A percentile compares a stretch with the other conserved stretches of the same genome.
These are phyloP conservation scores for Macroramphosus scolopax DNA, from an alignment of 2,797 vertebrate genomes.

Conservation along the genomic window DNA sequence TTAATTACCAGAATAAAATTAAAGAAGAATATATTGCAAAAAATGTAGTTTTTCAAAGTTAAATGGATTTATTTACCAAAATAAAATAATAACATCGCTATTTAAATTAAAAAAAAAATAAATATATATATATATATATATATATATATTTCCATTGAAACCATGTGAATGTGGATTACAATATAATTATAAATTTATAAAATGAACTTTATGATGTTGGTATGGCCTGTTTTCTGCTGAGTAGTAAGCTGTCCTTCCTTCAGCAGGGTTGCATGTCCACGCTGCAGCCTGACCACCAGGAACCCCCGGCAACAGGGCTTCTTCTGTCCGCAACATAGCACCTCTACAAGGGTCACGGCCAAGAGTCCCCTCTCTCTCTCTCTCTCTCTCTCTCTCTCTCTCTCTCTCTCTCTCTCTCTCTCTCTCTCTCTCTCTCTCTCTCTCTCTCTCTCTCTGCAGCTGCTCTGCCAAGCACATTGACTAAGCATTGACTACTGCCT, in stretches of 20 bases:
- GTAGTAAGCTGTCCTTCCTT: conserved; percentile 30
- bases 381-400: background rate
- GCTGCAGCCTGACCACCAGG: conserved; percentile 46
- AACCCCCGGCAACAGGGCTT: conserved; percentile 57
- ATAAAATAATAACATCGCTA: background rate
- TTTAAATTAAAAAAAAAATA: too few relatives aligned
- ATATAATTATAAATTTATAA: background rate
- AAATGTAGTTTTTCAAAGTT: too few relatives aligned
- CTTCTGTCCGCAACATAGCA: conserved; percentile 65
- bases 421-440: conserved; percentile 22
- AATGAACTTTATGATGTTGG: too few relatives aligned
- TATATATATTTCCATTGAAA: background rate
- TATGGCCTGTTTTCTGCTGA: conserved; percentile 22
- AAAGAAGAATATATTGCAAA: too few relatives aligned
- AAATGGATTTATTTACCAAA: conserved; percentile 3
- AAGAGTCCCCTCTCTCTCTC: conserved; percentile 60
- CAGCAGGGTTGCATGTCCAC: conserved; percentile 46
- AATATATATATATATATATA: too few relatives aligned
- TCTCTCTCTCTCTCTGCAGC: conserved; percentile 69
- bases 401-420: conserved; percentile 4
- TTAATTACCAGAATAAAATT: conserved; percentile 13
- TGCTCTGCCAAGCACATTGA: conserved; percentile 72
- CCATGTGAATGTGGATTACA: background rate
- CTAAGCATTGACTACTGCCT: conserved; percentile 72
- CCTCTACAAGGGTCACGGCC: conserved; percentile 69